Evolutionary conservation across 2,797 vertebrate species (phyloP), one percentile per base, ranked within the genome.

Genomic region (Muscicapa comitata): DNA sequence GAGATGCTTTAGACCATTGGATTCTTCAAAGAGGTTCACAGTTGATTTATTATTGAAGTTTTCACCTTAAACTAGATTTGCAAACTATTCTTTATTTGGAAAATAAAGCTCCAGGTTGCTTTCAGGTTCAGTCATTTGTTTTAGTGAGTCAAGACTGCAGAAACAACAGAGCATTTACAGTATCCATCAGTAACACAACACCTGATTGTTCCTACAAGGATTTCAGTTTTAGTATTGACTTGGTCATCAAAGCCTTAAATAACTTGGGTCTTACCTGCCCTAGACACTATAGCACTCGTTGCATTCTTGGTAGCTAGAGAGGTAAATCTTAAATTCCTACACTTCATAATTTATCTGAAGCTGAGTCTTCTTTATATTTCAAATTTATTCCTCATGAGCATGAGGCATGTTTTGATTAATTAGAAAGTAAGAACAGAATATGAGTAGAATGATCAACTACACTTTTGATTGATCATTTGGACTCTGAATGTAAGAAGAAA

Each of bases 371-470:
- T 65, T 65, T 71, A 25, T 38, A 47, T 50, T 61, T 11, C 25
- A 73, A 40, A 25, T 53, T 73, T 54, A 26, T 50, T 26, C 45
- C 21, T 77, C 28, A 62, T 54, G 23, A 53, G 3, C 14, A 28
- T 25, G 17, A 80, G 7, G 7, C 3, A 6, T 16, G 16, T 59
- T 81, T 83, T 48, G 29, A 53, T 37, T 73, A 88, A 86, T 35
- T 78, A n/a, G 14, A 71, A 82, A 65, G 12, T 35, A 81, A 70
- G 42, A 71, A 9, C 28, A 82, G 61, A 58, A 42, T 7, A 37
- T 4, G 21, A 3, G 5, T 70, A 29, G 17, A 55, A 45, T 13
- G 8, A 26, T 29, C 4, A 3, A 0, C 8, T 55, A 8, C 10
- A 10, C 2, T 59, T 65, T 74, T 28, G 10, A 13, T 20, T 33